Evolutionary conservation across 2,797 vertebrate species (phyloP), one percentile per base, ranked within the genome.

Genomic region (Sitta carolinensis): DNA sequence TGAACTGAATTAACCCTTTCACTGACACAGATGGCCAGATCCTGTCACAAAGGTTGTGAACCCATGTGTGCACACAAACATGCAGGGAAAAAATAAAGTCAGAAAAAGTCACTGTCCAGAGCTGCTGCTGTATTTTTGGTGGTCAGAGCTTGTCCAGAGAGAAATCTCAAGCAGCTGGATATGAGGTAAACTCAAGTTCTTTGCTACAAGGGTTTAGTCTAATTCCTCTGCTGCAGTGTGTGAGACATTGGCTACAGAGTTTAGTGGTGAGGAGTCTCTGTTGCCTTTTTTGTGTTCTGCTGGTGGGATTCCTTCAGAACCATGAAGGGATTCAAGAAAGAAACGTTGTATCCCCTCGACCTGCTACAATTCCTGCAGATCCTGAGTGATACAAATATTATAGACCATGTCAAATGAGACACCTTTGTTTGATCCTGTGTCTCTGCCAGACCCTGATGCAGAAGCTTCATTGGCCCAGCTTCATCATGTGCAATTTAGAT

Each of bases 321-420:
- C 27, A 30, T 21, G 19, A 11, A 6, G 0, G 21, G 16, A 26
- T 86, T 3, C 11, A 9, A 48, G 50, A 63, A 34, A 42, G 52
- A 73, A 64, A 26, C 59, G 21, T 32, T 64, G 30, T 55, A 25
- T 83, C 32, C 9, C 9, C 8, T 13, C 0, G 1, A 69, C 42
- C 45, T 74, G 25, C 42, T 73, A 13, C 1, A 73, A 10, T 83
- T 64, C 43, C 52, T 74, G 40, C 10, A 43, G 42, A 13, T 73
- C 55, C n/a, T 10, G 36, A 50, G 25, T 1, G 1, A 29, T 57
- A 27, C 5, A 83, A 36, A 72, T 48, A 26, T 38, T 38, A 27
- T 36, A 36, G 19, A 36, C 29, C 0, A 0, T 63, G 59, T 55
- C 42, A 57, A 22, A 29, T 12, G 25, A 54, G 25, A 40, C 18